Evolutionary conservation across 1,140 invertebrate genomes (phyloP), one percentile per base, ranked within the genome.

Genomic region (Caenorhabditis latens): DNA sequence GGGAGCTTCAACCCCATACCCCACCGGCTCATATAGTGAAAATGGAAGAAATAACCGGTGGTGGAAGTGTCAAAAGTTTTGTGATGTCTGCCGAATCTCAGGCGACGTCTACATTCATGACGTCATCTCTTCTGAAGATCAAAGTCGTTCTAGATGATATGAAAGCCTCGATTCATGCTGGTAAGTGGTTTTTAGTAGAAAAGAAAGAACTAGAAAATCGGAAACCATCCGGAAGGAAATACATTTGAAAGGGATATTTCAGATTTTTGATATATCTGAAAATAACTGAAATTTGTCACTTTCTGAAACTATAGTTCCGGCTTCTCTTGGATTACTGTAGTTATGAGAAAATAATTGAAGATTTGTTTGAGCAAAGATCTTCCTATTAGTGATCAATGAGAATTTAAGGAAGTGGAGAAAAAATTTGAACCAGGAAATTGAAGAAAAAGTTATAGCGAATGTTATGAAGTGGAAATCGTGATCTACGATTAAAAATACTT

Each of bases 131-230:
- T 40, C 21, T 79, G 58, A 87, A 87, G 46, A 63, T 48, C 5
- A 46, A 63, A 46, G 48, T 84, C 16, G 42, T 65, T 16, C 13
- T 85, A 21, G 75, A 86, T 57, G 79, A 85, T 50, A 83, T 85
- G 53, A 61, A 63, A 67, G 32, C 67, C 58, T 50, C 87, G 9
- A 79, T 90, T 14, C 63, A 91, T 43, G 87, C 87, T 42, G 90
- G 90, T 84, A 67, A 79, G 46, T 65, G 9, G 40, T 4, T 42
- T 65, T 65, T 42, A 40, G 9, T 2, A 32, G n/a, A 42, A 65
- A 65, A 19, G n/a, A 46, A n/a, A 61, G 19, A 0, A 16, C 16
- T 61, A 61, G n/a, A 61, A 4, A 32, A 32, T 32, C 32, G 2
- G 2, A 32, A 32, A 32, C 32, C 32, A 1, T 32, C 32, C 0